Percentiles rank a stretch among this genome's conserved stretches.
Conservation (phyloP, 2,797 vertebrate genomes). For the Periparus ater region DNA sequence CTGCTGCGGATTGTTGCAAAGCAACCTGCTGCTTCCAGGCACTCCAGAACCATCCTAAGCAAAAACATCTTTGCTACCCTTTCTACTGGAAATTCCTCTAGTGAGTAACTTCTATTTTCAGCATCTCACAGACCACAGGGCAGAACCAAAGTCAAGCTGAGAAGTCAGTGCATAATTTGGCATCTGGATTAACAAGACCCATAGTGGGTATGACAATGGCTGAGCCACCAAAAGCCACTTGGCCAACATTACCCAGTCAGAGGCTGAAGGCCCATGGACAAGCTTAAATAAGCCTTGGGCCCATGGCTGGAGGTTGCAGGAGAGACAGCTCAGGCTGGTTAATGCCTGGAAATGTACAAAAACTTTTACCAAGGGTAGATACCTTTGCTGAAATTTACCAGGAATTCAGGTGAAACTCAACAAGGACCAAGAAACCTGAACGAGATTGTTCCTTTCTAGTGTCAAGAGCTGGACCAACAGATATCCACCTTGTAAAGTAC, state of each 20-base stretch:
- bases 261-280: neutral
- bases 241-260: neutral
- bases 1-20: neutral
- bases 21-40: neutral
- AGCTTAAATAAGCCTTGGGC: neutral
- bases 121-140: neutral
- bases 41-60: neutral
- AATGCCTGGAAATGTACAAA: neutral
- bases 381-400: neutral
- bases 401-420: neutral
- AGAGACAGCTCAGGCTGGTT: neutral
- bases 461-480: neutral
- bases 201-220: rapidly evolving
- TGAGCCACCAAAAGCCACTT: neutral
- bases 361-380: neutral
- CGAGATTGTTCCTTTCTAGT: neutral
- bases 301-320: neutral
- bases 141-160: neutral
- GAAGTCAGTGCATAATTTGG: neutral
- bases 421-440: neutral
- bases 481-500: neutral
- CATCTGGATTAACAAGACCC: neutral
- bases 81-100: neutral
- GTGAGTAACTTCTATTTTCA: neutral
- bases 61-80: neutral